Conservation (phyloP, 2,888 invertebrate genomes). For the Prenolepis imparis region DNA sequence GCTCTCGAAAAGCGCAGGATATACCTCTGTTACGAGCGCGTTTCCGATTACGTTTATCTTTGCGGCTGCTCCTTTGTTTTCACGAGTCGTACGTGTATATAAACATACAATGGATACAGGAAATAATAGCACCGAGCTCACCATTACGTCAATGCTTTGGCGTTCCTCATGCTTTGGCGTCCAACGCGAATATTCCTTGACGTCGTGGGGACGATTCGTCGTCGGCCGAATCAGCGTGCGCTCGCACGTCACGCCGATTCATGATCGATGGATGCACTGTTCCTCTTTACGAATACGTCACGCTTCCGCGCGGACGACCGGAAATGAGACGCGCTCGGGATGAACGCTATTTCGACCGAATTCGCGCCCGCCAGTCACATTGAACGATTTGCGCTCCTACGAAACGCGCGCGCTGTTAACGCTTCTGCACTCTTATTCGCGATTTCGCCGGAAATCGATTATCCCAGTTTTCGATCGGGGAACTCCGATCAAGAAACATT, state of each 20-base stretch:
- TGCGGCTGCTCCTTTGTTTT: background rate
- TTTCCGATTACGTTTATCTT: background rate
- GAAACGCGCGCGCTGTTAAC: slow-evolving; percentile 25
- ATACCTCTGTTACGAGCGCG: background rate
- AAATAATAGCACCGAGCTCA: slow-evolving; percentile 63
- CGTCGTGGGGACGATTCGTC: slow-evolving; percentile 73
- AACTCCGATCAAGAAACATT: background rate
- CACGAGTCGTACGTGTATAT: background rate
- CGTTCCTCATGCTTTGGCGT: slow-evolving; percentile 82
- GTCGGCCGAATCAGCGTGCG: slow-evolving; percentile 60
- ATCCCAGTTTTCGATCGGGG: background rate
- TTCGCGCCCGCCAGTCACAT: slow-evolving; percentile 32
- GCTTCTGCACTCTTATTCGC: slow-evolving; percentile 3
- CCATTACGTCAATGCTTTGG: slow-evolving; percentile 81
- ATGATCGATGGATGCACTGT: slow-evolving; percentile 67
- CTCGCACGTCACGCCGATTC: slow-evolving; percentile 64
- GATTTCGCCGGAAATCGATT: background rate
- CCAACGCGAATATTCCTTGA: slow-evolving; percentile 76
- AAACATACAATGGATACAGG: background rate
- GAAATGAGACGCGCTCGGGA: slow-evolving; percentile 43
- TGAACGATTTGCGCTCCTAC: slow-evolving; percentile 8
- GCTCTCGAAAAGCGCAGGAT: background rate
- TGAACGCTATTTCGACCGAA: slow-evolving; percentile 29
- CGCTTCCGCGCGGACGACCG: slow-evolving; percentile 28
- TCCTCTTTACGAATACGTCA: slow-evolving; percentile 26